Conservation (phyloP, 2,113 vertebrate species). For the Zapus hudsonius region DNA sequence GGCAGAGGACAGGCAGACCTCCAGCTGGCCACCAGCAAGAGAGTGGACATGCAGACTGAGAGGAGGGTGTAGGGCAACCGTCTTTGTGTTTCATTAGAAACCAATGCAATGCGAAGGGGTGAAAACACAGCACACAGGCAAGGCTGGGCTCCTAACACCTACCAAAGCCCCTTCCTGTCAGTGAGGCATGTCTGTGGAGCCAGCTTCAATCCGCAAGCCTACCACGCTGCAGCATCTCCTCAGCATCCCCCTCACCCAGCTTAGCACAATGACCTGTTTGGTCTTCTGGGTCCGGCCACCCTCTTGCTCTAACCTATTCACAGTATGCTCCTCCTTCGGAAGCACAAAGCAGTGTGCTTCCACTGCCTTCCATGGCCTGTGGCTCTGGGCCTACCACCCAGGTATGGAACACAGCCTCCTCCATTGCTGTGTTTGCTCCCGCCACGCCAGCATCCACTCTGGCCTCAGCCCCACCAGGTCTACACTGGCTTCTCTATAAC, state of each 20-base stretch:
- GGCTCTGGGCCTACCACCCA: no score
- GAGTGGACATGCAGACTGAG: not conserved
- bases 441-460: fast-evolving
- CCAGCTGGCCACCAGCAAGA: not conserved
- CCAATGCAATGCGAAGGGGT: fast-evolving
- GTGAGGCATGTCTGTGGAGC: fast-evolving
- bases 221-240: not conserved
- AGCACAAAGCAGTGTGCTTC: not conserved
- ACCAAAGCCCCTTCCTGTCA: not conserved
- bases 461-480: not conserved
- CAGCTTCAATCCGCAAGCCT: not conserved
- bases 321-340: not conserved
- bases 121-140: fast-evolving
- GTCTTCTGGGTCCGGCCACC: not conserved
- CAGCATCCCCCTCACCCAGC: fast-evolving
- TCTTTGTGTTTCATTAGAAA: not conserved
- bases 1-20: not conserved
- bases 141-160: fast-evolving
- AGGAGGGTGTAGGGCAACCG: fast-evolving
- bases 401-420: not conserved
- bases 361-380: no score
- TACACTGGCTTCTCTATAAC: not conserved
- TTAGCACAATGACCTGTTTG: fast-evolving
- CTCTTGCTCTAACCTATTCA: no score
- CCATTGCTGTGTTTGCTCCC: not conserved